These are phyloP conservation scores for Matsumyia berberina DNA, from an alignment of 2,888 invertebrate species.

Conservation along the genomic window DNA sequence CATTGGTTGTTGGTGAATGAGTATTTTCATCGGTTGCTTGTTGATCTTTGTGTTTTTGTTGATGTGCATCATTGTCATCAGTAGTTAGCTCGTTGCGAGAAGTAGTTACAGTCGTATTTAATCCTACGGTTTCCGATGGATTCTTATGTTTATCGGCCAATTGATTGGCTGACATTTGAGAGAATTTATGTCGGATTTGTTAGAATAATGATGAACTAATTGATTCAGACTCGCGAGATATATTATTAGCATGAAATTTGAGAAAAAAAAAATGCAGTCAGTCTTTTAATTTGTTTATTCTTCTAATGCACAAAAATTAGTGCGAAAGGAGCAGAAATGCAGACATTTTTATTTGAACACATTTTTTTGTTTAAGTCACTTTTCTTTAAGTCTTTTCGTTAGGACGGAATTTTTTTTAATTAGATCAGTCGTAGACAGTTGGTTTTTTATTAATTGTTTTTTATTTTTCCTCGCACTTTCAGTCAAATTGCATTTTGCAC, in stretches of 20 bases:
- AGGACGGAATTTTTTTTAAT: slow-evolving; percentile 69
- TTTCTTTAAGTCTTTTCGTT: slow-evolving; percentile 65
- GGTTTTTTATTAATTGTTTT: slow-evolving; percentile 1
- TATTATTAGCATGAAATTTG: slow-evolving; percentile 1
- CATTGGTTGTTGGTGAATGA: slow-evolving; percentile 57
- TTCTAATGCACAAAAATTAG: slow-evolving; percentile 37
- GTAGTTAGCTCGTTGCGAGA: slow-evolving; percentile 72
- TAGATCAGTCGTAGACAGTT: slow-evolving; percentile 60
- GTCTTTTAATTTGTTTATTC: slow-evolving; percentile 49
- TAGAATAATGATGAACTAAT: slow-evolving; percentile 12
- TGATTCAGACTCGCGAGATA: slow-evolving; percentile 9
- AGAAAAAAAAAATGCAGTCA: slow-evolving; percentile 59
- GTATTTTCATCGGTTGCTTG: slow-evolving; percentile 53
- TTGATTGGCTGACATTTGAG: slow-evolving; percentile 77
- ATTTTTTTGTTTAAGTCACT: slow-evolving; percentile 70
- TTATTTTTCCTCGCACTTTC: slow-evolving; percentile 36
- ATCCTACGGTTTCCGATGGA: slow-evolving; percentile 75
- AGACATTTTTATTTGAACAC: slow-evolving; percentile 50
- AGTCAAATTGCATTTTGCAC: slow-evolving; percentile 22
- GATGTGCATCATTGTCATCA: slow-evolving; percentile 42
- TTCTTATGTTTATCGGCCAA: slow-evolving; percentile 71
- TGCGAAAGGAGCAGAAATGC: slow-evolving; percentile 45
- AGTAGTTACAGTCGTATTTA: slow-evolving; percentile 51
- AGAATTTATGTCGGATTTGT: slow-evolving; percentile 39
- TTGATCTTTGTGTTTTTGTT: slow-evolving; percentile 62